Evolutionary conservation across 2,113 vertebrate species (phyloP).

Genomic region (Petromus typicus): DNA sequence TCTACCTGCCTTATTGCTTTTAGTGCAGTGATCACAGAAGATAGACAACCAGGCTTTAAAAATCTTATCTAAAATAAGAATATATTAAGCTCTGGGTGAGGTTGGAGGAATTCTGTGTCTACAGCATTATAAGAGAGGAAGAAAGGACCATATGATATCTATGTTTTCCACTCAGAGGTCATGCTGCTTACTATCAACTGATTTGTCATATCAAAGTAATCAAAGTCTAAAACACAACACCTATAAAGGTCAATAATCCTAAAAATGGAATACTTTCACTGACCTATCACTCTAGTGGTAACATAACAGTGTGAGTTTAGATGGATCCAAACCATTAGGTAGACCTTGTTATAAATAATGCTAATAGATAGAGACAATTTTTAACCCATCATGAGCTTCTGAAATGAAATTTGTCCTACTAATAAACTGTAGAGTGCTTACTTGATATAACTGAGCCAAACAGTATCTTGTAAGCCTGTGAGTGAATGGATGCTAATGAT

Average conservation of each 20-base stretch:
- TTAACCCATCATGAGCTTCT: not conserved
- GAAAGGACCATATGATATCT: not conserved
- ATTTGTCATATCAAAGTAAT: slow-evolving; percentile 45
- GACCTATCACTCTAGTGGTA: not conserved
- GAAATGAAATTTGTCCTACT: slow-evolving; percentile 51
- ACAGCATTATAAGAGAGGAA: not conserved
- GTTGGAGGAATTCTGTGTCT: not conserved
- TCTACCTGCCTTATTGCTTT: slow-evolving; percentile 29
- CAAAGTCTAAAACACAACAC: slow-evolving; percentile 48
- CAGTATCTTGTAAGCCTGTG: not conserved
- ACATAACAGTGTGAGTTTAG: slow-evolving; percentile 10
- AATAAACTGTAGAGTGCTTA: not conserved
- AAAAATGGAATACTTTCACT: slow-evolving; percentile 56
- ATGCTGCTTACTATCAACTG: not conserved
- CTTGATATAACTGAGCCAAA: slow-evolving; percentile 10
- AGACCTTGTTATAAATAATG: slow-evolving; percentile 17
- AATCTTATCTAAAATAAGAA: slow-evolving; percentile 47
- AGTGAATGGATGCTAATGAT: not conserved
- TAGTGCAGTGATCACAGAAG: slow-evolving; percentile 2
- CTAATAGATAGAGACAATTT: not conserved
- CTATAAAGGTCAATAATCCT: slow-evolving; percentile 39
- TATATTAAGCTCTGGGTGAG: slow-evolving; percentile 14
- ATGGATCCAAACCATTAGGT: not conserved
- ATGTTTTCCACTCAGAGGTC: not conserved
- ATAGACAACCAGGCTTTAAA: slow-evolving; percentile 52